Evolutionary conservation across 1,140 invertebrate species (phyloP), one percentile per base, ranked within the genome.

Genomic region (Drosophila bipectinata): DNA sequence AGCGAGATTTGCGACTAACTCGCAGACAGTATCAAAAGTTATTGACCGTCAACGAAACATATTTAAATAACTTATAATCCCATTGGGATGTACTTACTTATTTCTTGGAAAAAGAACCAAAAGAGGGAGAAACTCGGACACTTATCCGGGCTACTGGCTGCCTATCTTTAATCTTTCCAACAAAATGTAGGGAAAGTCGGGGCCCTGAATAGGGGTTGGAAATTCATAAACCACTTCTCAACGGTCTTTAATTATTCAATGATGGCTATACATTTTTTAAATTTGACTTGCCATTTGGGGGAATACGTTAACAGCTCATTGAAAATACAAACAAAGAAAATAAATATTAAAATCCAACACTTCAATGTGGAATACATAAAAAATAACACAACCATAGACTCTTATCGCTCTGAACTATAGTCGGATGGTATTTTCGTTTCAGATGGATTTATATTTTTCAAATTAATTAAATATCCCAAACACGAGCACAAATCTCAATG

Each of bases 381-480:
- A 44, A 15, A 39, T 21, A 34, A 18, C 37, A 15, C n/a, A 6
- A 28, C 26, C 26, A 28, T 28, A 28, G 26, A 15, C 49, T 57
- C 63, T 26, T 26, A 28, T 69, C 28, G 41, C 41, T 24, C 41
- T 15, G 32, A 48, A 45, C 8, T n/a, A 55, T 18, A 58, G 18
- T 41, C 47, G 59, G 14, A 30, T 72, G 21, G 52, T 45, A 34
- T 66, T 67, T 66, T 57, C 44, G 14, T 21, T 12, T 28, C 26
- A 28, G 37, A 24, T 8, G 24, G 8, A 57, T 15, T 57, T 68
- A 44, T 56, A 68, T 69, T 76, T 64, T 75, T 67, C 44, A 67
- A 76, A 67, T 76, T 76, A 76, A 76, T 76, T 75, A 76, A 76
- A 76, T 67, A 68, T 48, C 72, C 57, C 48, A 48, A 44, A 58